Evolutionary conservation across 2,113 vertebrate species (phyloP).

Genomic region (human): GRCh38 chr3:188465001-188465500

Average conservation of each 20-base stretch:
- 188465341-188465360: background rate
- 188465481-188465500: constrained; percentile 74
- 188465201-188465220: background rate
- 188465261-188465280: background rate
- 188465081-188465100: background rate
- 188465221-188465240: background rate
- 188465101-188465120: background rate
- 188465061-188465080: background rate
- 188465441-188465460: constrained; percentile 74
- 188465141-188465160: background rate
- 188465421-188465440: constrained; percentile 48
- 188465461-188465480: constrained; percentile 74
- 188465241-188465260: background rate
- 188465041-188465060: background rate
- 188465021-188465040: background rate
- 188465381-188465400: constrained; percentile 57
- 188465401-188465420: constrained; percentile 50
- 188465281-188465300: constrained; percentile 45
- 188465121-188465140: background rate
- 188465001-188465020: background rate
- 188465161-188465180: background rate
- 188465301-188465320: constrained; percentile 21
- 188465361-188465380: constrained; percentile 55
- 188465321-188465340: constrained; percentile 15
- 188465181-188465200: background rate